phyloP scores from a whole-genome alignment of 2,113 vertebrate species.

The Podocnemis expansa region DNA sequence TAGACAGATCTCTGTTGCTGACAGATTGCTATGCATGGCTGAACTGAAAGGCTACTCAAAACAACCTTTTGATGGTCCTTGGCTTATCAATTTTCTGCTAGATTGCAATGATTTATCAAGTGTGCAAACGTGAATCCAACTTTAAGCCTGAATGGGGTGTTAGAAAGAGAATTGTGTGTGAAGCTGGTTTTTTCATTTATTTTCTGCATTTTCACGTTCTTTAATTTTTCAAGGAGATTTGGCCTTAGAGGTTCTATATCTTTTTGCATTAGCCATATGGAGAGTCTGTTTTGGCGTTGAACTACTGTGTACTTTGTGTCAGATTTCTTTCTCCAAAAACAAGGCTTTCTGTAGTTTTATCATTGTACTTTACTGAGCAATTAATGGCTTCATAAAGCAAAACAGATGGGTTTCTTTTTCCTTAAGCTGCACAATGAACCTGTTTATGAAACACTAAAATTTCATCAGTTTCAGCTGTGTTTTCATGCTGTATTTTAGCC shows the following conservation, averaged over 20 bases:
- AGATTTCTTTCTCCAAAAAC: neutral
- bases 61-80: conserved; percentile 15
- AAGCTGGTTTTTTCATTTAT: neutral
- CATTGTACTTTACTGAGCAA: neutral
- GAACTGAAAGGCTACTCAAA: conserved; percentile 15
- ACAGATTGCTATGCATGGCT: conserved; percentile 75
- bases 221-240: neutral
- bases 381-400: conserved; percentile 16
- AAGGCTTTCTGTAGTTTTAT: neutral
- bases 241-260: neutral
- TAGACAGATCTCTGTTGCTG: conserved; percentile 72
- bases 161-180: neutral
- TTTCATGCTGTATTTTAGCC: conserved; percentile 13
- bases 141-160: neutral
- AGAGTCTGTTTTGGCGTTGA: neutral
- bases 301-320: neutral
- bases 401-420: conserved; percentile 9
- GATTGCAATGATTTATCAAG: conserved; percentile 28
- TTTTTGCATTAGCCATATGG: neutral
- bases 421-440: neutral
- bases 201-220: neutral
- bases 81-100: conserved; percentile 44
- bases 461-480: neutral
- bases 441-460: neutral
- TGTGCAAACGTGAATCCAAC: conserved; percentile 1